These are phyloP conservation scores for Zhengitettix transpicula DNA, from an alignment of 2,888 invertebrate genomes.

Conservation along the genomic window DNA sequence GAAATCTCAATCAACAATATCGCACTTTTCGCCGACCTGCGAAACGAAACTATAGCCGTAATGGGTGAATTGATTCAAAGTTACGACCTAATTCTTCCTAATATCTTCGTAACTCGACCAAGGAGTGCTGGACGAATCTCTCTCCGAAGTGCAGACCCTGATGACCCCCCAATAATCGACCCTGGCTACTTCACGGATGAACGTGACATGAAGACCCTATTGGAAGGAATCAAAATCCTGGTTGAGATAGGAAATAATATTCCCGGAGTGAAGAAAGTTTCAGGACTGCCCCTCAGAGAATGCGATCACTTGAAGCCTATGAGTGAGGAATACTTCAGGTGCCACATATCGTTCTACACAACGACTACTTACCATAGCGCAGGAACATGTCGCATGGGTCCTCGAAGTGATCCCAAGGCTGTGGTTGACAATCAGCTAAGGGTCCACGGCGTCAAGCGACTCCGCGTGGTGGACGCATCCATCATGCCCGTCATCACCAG, in stretches of 20 bases:
- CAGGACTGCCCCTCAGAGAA: slow-evolving; percentile 36
- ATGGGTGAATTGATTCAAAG: neutral
- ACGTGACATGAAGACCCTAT: slow-evolving; percentile 34
- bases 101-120: slow-evolving; percentile 24
- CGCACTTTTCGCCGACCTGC: neutral
- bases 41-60: neutral
- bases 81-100: slow-evolving; percentile 17
- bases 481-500: slow-evolving; percentile 9
- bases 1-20: slow-evolving; percentile 10
- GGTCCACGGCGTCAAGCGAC: slow-evolving; percentile 6
- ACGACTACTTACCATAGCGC: slow-evolving; percentile 9
- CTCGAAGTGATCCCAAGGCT: slow-evolving; percentile 2
- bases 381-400: slow-evolving; percentile 11
- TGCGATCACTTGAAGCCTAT: slow-evolving; percentile 35
- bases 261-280: no score
- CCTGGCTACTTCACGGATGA: slow-evolving; percentile 44
- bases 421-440: slow-evolving; percentile 8
- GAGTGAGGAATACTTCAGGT: slow-evolving; percentile 35
- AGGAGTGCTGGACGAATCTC: slow-evolving; percentile 36
- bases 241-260: slow-evolving; percentile 17
- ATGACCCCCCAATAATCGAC: slow-evolving; percentile 39
- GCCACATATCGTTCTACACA: slow-evolving; percentile 26
- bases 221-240: slow-evolving; percentile 31
- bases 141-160: slow-evolving; percentile 35
- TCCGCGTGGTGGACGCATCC: slow-evolving; percentile 11